phyloP scores from a whole-genome alignment of 2,113 vertebrate species.

The human (Homo sapiens) region DNA sequence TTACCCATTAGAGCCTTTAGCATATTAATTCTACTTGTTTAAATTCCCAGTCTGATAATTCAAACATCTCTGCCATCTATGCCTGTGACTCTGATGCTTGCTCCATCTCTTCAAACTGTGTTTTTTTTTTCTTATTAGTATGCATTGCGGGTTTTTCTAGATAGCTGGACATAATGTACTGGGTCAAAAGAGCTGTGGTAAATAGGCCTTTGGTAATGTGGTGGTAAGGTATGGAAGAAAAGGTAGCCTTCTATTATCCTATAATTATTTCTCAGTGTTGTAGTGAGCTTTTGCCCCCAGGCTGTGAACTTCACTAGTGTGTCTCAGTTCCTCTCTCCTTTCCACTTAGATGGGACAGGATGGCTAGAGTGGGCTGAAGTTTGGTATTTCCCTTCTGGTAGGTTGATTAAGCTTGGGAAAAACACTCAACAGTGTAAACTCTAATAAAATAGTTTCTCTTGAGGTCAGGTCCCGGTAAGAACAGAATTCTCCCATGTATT shows the following conservation, averaged over 20 bases:
- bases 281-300: background rate
- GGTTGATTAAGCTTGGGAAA: background rate
- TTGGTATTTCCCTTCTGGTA: background rate
- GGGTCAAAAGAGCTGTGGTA: background rate
- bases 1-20: background rate
- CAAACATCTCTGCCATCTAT: too few relatives aligned
- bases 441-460: background rate
- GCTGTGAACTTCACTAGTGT: background rate
- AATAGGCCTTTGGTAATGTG: background rate
- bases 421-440: background rate
- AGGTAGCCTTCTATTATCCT: fast-evolving
- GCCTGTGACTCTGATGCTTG: background rate
- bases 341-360: background rate
- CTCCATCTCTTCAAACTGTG: background rate
- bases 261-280: background rate
- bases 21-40: background rate
- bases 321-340: background rate
- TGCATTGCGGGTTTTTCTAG: background rate
- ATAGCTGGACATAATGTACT: background rate
- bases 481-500: background rate
- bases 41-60: background rate
- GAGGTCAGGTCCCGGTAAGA: background rate
- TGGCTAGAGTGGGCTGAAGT: background rate
- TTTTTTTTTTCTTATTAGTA: background rate
- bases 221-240: too few relatives aligned